phyloP scores from a whole-genome alignment of 2,888 invertebrate genomes.

The Neoaliturus tenellus region DNA sequence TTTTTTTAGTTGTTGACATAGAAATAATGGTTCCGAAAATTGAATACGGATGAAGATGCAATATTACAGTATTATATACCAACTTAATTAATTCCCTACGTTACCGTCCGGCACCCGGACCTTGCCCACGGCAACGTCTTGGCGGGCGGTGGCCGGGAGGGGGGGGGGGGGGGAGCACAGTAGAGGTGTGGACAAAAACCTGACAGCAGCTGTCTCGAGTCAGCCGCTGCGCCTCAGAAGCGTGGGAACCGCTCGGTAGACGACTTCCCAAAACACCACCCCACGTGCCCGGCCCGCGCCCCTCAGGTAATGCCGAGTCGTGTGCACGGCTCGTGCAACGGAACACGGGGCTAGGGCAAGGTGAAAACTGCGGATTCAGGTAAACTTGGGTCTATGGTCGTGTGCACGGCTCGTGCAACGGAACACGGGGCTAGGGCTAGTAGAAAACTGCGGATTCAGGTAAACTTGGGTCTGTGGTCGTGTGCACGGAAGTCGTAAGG shows the following conservation, averaged over 20 bases:
- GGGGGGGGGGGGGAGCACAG: background rate
- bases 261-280: conserved; percentile 25
- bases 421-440: too few relatives aligned
- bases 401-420: background rate
- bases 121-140: background rate
- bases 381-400: too few relatives aligned
- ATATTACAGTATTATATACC: too few relatives aligned
- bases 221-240: conserved; percentile 4
- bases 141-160: background rate
- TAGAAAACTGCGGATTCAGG: too few relatives aligned
- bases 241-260: background rate
- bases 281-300: conserved; percentile 10
- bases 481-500: too few relatives aligned
- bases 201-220: background rate
- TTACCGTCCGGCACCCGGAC: background rate
- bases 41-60: too few relatives aligned
- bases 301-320: background rate
- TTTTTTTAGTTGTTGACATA: too few relatives aligned
- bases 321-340: background rate
- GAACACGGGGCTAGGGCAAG: background rate
- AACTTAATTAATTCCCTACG: too few relatives aligned
- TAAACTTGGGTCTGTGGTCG: too few relatives aligned
- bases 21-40: too few relatives aligned
- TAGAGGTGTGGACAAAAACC: conserved; percentile 11
- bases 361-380: background rate